These are phyloP conservation scores for Lepeophtheirus nordmannii DNA, from an alignment of 2,888 invertebrate genomes.

Conservation along the genomic window DNA sequence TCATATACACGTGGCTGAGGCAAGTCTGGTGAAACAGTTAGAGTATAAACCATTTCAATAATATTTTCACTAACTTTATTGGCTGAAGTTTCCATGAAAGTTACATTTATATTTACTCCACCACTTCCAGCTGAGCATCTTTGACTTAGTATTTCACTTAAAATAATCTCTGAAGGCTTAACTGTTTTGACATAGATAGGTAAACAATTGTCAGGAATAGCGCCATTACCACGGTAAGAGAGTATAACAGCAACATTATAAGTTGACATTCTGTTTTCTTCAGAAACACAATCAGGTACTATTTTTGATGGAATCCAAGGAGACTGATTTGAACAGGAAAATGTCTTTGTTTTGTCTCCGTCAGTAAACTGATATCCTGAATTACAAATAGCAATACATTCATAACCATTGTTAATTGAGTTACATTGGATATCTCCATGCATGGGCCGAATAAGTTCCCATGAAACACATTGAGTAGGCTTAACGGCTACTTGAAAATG, in stretches of 20 bases:
- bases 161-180: constrained; percentile 57
- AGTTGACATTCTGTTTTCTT: constrained; percentile 82
- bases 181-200: constrained; percentile 54
- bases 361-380: constrained; percentile 76
- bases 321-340: constrained; percentile 59
- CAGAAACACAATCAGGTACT: constrained; percentile 81
- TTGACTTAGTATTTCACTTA: constrained; percentile 68
- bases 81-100: constrained; percentile 30
- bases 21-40: constrained; percentile 71
- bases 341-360: constrained; percentile 70
- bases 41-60: constrained; percentile 65
- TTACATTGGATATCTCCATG: constrained; percentile 75
- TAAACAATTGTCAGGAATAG: constrained; percentile 65
- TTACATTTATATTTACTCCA: constrained; percentile 31
- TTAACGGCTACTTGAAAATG: constrained; percentile 84
- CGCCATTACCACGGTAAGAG: constrained; percentile 73
- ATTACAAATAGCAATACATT: constrained; percentile 77
- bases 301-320: constrained; percentile 75
- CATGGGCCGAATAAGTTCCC: constrained; percentile 76
- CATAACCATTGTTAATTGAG: constrained; percentile 53
- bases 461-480: constrained; percentile 83
- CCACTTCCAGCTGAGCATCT: constrained; percentile 61
- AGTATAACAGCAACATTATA: constrained; percentile 76
- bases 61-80: constrained; percentile 54
- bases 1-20: constrained; percentile 82